Evolutionary conservation across 2,888 invertebrate species (phyloP), one percentile per base, ranked within the genome.

Genomic region (Drosophila fulvimacula): DNA sequence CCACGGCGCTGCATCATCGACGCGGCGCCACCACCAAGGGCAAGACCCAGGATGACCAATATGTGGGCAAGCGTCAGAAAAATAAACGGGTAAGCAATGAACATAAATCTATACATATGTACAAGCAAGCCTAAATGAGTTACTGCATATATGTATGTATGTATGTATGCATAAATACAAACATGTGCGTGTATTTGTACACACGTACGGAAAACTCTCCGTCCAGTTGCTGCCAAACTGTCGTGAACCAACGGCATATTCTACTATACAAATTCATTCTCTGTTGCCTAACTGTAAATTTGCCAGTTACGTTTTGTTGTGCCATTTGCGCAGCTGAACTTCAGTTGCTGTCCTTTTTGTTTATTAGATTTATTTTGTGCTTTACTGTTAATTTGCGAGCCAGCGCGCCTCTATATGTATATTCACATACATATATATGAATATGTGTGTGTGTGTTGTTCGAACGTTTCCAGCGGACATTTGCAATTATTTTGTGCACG

Each of bases 1-100:
- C 69, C 58, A 69, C 70, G 5, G 65, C 72, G 32, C 63, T 71
- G 60, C 55, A 69, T 59, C 72, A 72, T 38, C 69, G 60, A 30
- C 69, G 79, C 15, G 82, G 80, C 32, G 73, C 82, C 49, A 87
- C 73, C 34, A 72, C 88, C 62, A 89, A 82, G 42, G 89, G 89
- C 44, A 89, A 89, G 62, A 87, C 85, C 30, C 85, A 85, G 59
- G 85, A 85, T 55, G 85, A 85, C 53, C 85, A 85, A 56, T 84
- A 89, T 68, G 89, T 85, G 17, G 85, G 89, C 74, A 89, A 88
- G 61, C 88, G 89, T 44, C 82, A 78, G 48, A 85, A 88, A 53
- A 85, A 85, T 56, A 82, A 82, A 76, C 87, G 89, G 88, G 85
- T 85, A 21, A 76, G 88, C 62, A 30, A 30, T 30, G 7, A 30